Percentiles rank a stretch among this genome's conserved stretches.
These are phyloP conservation scores for Montipora sp. DNA, from an alignment of 64 coral and sea anemone genomes.

Conservation along the genomic window DNA sequence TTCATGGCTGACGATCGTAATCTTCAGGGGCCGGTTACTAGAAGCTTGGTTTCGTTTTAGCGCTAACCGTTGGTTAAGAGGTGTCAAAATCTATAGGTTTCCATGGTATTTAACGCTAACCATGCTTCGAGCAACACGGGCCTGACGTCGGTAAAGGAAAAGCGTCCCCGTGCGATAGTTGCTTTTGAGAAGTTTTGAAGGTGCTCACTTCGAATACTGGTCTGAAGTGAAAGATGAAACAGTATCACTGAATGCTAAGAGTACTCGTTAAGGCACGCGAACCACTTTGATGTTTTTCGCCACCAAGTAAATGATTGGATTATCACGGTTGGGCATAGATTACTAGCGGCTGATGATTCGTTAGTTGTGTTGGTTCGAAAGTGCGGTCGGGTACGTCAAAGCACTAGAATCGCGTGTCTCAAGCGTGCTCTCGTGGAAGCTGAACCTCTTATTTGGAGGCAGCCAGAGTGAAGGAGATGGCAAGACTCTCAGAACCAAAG, in stretches of 20 bases:
- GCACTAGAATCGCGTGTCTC: background rate
- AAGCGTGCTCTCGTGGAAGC: background rate
- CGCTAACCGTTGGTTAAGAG: too few relatives aligned
- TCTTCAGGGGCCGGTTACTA: background rate
- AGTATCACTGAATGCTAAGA: background rate
- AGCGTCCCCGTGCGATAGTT: background rate
- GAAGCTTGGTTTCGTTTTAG: too few relatives aligned
- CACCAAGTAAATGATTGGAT: background rate
- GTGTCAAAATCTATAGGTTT: too few relatives aligned
- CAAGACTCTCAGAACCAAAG: background rate
- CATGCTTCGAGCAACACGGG: too few relatives aligned
- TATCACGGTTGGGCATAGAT: background rate
- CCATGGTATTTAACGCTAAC: too few relatives aligned
- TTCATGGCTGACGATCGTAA: background rate
- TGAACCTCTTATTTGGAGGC: background rate
- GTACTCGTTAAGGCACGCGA: background rate
- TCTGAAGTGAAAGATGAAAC: background rate
- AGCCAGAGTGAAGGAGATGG: background rate
- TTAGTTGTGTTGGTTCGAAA: background rate
- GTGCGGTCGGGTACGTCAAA: background rate
- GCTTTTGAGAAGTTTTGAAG: background rate
- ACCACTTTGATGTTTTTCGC: background rate
- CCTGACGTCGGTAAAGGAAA: background rate
- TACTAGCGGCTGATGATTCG: background rate
- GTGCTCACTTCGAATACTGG: background rate